Evolutionary conservation across 2,113 vertebrate genomes (phyloP).

Genomic region (Dipodomys stephensi): DNA sequence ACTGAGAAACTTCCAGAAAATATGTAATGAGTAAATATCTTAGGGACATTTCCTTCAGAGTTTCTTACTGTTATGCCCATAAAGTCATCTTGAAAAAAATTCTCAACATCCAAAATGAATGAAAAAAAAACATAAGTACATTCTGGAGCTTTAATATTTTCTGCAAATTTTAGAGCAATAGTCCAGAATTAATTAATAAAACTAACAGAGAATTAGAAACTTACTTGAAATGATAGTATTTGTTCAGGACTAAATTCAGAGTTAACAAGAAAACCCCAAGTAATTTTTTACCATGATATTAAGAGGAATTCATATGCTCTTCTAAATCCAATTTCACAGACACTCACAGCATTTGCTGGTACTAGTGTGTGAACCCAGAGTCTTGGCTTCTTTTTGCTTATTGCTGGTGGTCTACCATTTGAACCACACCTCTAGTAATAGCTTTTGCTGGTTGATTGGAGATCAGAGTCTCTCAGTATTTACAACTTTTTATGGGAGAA

Average conservation of each 20-base stretch:
- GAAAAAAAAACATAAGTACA: background rate
- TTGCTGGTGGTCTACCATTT: too few relatives aligned
- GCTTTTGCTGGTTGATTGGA: too few relatives aligned
- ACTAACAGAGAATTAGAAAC: background rate
- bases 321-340: background rate
- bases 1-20: constrained; percentile 51
- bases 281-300: background rate
- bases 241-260: background rate
- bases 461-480: background rate
- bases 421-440: too few relatives aligned
- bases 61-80: background rate
- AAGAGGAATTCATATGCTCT: background rate
- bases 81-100: background rate
- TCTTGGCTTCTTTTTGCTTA: too few relatives aligned
- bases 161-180: background rate
- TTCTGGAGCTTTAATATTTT: background rate
- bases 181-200: background rate
- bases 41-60: constrained; percentile 1
- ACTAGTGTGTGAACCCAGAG: too few relatives aligned
- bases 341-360: too few relatives aligned
- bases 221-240: background rate
- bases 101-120: background rate
- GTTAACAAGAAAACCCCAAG: background rate
- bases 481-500: background rate
- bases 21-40: constrained; percentile 19